phyloP scores from a whole-genome alignment of 2,888 invertebrate species.

The Drepanosiphum platanoidis region DNA sequence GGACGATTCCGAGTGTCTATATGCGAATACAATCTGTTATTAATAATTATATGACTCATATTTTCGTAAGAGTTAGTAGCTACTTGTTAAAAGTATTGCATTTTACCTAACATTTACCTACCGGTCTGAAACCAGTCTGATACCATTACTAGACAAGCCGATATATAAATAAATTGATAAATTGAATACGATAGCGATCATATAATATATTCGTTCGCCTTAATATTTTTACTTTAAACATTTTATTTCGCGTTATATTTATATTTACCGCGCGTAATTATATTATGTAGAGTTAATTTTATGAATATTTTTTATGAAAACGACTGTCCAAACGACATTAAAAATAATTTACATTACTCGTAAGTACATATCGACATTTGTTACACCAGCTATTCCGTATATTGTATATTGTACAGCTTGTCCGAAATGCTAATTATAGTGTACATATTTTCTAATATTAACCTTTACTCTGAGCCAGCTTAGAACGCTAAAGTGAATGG shows the following conservation, averaged over 20 bases:
- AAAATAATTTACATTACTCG: background rate
- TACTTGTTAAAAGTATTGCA: background rate
- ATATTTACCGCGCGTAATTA: background rate
- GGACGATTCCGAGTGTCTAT: background rate
- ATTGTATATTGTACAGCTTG: slow-evolving; percentile 29
- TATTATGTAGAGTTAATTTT: background rate
- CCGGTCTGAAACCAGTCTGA: no score
- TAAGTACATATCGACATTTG: slow-evolving; percentile 32
- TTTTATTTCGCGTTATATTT: background rate
- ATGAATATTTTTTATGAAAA: background rate
- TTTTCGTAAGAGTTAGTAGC: background rate
- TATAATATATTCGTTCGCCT: background rate
- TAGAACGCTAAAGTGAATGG: slow-evolving; percentile 11
- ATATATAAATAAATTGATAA: background rate
- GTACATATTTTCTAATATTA: slow-evolving; percentile 45
- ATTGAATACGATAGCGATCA: background rate
- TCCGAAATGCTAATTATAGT: slow-evolving; percentile 46
- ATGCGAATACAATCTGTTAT: background rate
- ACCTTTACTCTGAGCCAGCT: slow-evolving; percentile 35
- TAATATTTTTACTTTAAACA: background rate
- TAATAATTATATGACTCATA: background rate
- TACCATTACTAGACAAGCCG: background rate
- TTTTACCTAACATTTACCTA: no score
- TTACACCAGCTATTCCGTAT: slow-evolving; percentile 13
- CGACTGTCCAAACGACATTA: background rate